Conservation (phyloP, 2,888 invertebrate genomes). For the Hololepta plana region DNA sequence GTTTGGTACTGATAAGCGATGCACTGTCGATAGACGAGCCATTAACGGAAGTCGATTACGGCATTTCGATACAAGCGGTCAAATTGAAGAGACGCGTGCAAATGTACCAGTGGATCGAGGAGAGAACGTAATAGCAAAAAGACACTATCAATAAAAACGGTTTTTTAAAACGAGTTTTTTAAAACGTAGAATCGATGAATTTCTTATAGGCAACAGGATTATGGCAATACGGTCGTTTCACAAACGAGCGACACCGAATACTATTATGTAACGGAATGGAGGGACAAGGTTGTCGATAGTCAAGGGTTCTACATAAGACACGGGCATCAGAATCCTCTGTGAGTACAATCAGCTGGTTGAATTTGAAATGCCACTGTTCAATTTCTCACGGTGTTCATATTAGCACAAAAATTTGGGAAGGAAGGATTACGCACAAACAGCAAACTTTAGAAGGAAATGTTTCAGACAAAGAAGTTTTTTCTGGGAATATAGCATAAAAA, state of each 20-base stretch:
- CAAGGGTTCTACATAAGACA: conserved; percentile 54
- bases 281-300: conserved; percentile 65
- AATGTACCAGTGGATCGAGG: conserved; percentile 90
- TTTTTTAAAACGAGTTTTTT: conserved; percentile 1
- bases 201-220: conserved; percentile 18
- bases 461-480: too few relatives aligned
- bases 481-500: too few relatives aligned
- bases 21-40: conserved; percentile 59
- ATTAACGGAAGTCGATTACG: conserved; percentile 71
- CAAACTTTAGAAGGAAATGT: too few relatives aligned
- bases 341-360: conserved; percentile 27
- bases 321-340: conserved; percentile 71
- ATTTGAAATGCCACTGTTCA: neutral
- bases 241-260: conserved; percentile 42
- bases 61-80: conserved; percentile 66
- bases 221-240: conserved; percentile 27
- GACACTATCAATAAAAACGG: too few relatives aligned
- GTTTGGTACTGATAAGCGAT: conserved; percentile 61
- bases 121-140: conserved; percentile 40
- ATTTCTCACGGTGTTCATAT: too few relatives aligned
- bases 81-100: conserved; percentile 73
- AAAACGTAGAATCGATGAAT: neutral
- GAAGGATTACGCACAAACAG: too few relatives aligned
- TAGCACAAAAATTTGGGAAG: too few relatives aligned
- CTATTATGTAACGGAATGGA: conserved; percentile 75